Evolutionary conservation across 2,797 vertebrate genomes (phyloP).

Genomic region (Botia almorhae): DNA sequence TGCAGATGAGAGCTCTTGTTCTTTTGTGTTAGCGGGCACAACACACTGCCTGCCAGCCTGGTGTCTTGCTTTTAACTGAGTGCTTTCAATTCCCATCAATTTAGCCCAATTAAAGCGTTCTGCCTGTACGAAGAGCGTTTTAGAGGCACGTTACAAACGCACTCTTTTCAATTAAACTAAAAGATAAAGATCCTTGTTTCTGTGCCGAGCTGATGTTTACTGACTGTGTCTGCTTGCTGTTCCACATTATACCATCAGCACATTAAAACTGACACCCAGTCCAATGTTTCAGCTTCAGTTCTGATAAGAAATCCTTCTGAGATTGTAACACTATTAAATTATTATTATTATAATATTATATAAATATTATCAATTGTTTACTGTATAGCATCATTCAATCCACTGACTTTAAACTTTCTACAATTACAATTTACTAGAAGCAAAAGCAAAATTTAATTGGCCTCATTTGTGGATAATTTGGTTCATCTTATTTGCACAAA

Average conservation of each 20-base stretch:
- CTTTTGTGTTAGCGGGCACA: slow-evolving; percentile 60
- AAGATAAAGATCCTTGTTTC: slow-evolving; percentile 62
- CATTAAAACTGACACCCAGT: background rate
- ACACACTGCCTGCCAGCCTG: slow-evolving; percentile 63
- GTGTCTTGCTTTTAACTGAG: slow-evolving; percentile 74
- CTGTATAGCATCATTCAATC: background rate
- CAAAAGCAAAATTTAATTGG: background rate
- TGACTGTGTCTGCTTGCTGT: slow-evolving; percentile 13
- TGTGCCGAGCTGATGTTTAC: slow-evolving; percentile 39
- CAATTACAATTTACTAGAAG: background rate
- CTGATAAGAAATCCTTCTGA: background rate
- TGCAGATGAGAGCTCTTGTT: slow-evolving; percentile 73
- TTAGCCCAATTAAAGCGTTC: slow-evolving; percentile 77
- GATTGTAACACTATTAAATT: no score
- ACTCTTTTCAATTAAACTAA: slow-evolving; percentile 69
- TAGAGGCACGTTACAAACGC: slow-evolving; percentile 61
- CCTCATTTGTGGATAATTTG: background rate
- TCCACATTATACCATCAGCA: background rate
- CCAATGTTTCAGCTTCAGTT: background rate
- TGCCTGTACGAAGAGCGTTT: slow-evolving; percentile 68
- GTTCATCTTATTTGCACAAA: background rate
- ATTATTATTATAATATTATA: no score
- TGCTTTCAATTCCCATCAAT: slow-evolving; percentile 77
- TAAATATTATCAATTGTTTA: background rate
- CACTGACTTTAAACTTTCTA: background rate